phyloP scores from a whole-genome alignment of 2,797 vertebrate species.

The Mormyrops boulengeri region DNA sequence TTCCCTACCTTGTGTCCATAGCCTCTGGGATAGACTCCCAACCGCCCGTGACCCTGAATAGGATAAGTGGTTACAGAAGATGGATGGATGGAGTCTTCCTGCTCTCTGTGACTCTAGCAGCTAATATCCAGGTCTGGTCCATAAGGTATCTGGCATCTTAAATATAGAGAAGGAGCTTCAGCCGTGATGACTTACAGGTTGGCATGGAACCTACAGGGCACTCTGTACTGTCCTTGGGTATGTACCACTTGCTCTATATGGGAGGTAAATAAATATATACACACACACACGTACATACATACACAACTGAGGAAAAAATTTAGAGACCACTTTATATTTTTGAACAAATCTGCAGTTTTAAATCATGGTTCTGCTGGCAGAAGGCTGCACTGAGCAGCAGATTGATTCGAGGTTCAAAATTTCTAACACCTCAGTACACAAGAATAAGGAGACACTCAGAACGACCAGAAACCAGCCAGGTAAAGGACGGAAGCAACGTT shows the following conservation, averaged over 20 bases:
- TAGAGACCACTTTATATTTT: too few relatives aligned
- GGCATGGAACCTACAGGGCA: background rate
- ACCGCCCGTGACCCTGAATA: background rate
- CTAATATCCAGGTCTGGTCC: background rate
- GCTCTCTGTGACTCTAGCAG: background rate
- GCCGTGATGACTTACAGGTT: background rate
- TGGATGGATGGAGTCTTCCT: background rate
- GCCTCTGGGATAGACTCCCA: background rate
- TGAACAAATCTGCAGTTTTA: too few relatives aligned
- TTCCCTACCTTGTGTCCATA: background rate
- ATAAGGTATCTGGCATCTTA: background rate
- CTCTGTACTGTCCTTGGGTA: background rate
- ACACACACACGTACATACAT: too few relatives aligned
- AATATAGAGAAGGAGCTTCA: background rate
- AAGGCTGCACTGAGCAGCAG: too few relatives aligned
- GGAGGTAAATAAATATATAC: background rate
- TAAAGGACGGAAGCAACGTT: background rate
- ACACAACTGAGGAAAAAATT: too few relatives aligned
- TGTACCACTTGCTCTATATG: background rate
- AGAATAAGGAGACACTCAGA: background rate
- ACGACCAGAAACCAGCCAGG: background rate
- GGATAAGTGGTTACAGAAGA: background rate
- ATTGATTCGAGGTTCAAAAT: background rate
- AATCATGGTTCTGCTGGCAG: too few relatives aligned
- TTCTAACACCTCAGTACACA: background rate